Evolutionary conservation across 2,888 invertebrate species (phyloP).

Genomic region (Ichneumon xanthorius): DNA sequence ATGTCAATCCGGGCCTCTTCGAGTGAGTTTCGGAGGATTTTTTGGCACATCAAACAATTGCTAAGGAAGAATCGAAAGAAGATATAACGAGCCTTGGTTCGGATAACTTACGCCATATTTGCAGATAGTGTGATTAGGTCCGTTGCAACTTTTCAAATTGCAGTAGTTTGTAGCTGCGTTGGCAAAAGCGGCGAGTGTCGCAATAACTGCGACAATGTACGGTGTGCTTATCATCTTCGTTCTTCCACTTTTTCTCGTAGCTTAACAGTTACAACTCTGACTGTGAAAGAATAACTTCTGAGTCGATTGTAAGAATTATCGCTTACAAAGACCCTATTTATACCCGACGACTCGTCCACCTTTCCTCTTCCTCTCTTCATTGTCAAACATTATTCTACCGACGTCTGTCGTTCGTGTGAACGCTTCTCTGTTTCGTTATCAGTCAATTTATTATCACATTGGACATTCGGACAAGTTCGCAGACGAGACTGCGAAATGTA

Average conservation of each 20-base stretch:
- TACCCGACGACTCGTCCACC: slow-evolving; percentile 21
- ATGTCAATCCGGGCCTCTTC: too few species aligned
- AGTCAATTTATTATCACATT: slow-evolving; percentile 15
- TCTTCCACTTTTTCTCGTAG: background rate
- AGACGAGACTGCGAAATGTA: too few species aligned
- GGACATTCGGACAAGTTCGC: background rate
- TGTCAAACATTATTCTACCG: slow-evolving; percentile 13
- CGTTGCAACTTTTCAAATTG: slow-evolving; percentile 19
- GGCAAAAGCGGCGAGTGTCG: slow-evolving; percentile 21
- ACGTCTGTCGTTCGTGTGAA: background rate
- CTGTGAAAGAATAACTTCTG: slow-evolving; percentile 22
- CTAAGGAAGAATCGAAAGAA: too few species aligned
- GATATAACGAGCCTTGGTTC: too few species aligned
- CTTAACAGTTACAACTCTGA: background rate
- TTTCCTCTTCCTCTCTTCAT: slow-evolving; percentile 16
- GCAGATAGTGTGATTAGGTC: slow-evolving; percentile 6
- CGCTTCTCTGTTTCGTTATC: slow-evolving; percentile 6
- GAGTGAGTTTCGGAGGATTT: too few species aligned
- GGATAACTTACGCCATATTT: slow-evolving; percentile 22
- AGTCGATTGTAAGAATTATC: slow-evolving; percentile 19
- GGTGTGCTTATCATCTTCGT: slow-evolving; percentile 31
- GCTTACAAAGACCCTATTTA: slow-evolving; percentile 44
- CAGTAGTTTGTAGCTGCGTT: slow-evolving; percentile 46
- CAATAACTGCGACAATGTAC: slow-evolving; percentile 11
- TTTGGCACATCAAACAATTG: too few species aligned